Evolutionary conservation across 2,888 invertebrate genomes (phyloP), one percentile per base, ranked within the genome.

Genomic region (Pocota personata): DNA sequence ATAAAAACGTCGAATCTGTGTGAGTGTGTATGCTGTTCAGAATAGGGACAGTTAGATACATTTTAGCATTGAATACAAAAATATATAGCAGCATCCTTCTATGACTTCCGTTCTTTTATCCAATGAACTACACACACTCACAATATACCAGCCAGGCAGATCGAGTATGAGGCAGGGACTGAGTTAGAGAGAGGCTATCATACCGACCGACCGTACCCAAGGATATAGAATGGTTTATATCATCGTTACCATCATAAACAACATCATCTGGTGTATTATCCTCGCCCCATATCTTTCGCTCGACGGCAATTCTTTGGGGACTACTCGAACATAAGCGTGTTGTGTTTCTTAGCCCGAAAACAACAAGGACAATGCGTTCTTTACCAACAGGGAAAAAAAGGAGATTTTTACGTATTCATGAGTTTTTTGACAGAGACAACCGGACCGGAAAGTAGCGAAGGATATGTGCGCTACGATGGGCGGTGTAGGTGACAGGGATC

Each of bases 301-400:
- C 48, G 55, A 71, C 72, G 79, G 57, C 64, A 72, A 79, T 79
- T 72, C 79, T 66, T 72, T 72, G 72, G 79, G 64, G 79, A 72
- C 72, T 79, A 79, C 79, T 79, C 79, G 57, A 79, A 79, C 72
- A 64, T 72, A 79, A 72, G 79, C 79, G 79, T 79, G 72, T 72
- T 57, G 52, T 75, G 71, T 57, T 32, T 46, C 55, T 62, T 62
- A 60, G 62, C 52, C 57, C 43, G 48, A 58, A 37, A 50, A 69
- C 35, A 52, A 64, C 71, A 78, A 78, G 69, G 69, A 77, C 77
- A 77, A 69, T 69, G 71, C 78, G 71, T 72, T 79, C 64, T 71
- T 79, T 79, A 57, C 78, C 55, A 64, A 19, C 37, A 62, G 19
- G 37, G 37, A 72, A 37, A 40, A 50, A 52, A 62, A 66, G 35